Conservation (phyloP, 2,797 vertebrate genomes). For the Chloroceryle inda region DNA sequence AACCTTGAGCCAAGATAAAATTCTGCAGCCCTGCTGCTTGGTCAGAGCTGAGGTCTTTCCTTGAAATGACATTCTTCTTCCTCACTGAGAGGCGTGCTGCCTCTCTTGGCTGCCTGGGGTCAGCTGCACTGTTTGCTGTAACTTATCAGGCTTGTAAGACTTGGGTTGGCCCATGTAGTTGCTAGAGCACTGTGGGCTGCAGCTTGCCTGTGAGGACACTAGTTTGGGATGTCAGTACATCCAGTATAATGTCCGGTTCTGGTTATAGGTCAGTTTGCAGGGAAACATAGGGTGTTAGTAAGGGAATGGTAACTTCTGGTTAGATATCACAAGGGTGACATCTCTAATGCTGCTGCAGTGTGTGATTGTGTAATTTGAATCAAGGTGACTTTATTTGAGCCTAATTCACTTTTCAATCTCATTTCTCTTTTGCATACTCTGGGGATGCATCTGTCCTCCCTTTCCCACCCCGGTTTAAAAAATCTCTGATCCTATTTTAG, state of each 20-base stretch:
- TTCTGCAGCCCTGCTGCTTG: neutral
- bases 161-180: neutral
- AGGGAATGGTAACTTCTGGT: neutral
- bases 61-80: neutral
- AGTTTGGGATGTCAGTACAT: neutral
- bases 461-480: neutral
- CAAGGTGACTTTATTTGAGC: constrained; percentile 67
- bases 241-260: neutral
- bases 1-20: neutral
- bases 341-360: neutral
- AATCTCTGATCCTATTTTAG: constrained; percentile 12
- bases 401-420: constrained; percentile 16
- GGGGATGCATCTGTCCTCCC: neutral
- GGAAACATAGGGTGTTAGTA: neutral
- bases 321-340: neutral
- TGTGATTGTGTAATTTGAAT: neutral
- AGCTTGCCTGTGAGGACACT: neutral
- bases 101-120: neutral
- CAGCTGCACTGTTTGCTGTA: neutral
- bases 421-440: constrained; percentile 28
- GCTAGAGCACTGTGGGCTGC: neutral
- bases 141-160: too few species aligned
- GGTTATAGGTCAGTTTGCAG: neutral
- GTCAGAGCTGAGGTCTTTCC: neutral
- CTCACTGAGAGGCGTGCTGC: neutral